Percentiles rank a stretch among this genome's conserved stretches.
Evolutionary conservation across 2,888 invertebrate genomes (phyloP).

Genomic region (Phengaris arion): DNA sequence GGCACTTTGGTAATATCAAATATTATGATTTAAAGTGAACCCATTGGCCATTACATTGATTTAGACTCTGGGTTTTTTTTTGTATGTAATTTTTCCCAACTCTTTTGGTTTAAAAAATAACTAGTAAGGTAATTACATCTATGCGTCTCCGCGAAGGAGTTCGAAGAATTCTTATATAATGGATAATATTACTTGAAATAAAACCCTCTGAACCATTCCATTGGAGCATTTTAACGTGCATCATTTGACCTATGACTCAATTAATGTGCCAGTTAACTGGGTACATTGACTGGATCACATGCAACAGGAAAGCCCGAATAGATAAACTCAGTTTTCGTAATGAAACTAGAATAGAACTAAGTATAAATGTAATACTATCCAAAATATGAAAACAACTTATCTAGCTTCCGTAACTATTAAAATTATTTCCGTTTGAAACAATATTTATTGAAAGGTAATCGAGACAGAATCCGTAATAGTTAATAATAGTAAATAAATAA

Average conservation of each 20-base stretch:
- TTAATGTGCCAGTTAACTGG: conserved; percentile 25
- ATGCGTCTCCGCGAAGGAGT: too few relatives aligned
- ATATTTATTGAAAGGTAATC: not conserved
- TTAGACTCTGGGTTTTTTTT: too few relatives aligned
- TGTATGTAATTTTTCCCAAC: too few relatives aligned
- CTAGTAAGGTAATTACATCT: too few relatives aligned
- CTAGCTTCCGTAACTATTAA: not conserved
- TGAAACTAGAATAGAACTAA: not conserved
- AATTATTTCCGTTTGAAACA: not conserved
- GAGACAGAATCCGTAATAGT: not conserved
- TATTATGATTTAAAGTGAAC: too few relatives aligned
- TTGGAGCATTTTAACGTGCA: conserved; percentile 3
- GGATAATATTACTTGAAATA: not conserved
- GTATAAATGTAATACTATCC: not conserved
- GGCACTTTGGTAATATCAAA: too few relatives aligned
- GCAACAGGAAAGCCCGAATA: conserved; percentile 26
- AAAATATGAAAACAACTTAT: not conserved
- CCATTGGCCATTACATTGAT: too few relatives aligned
- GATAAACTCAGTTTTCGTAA: conserved; percentile 1
- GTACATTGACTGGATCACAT: conserved; percentile 16
- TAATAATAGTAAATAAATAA: not conserved
- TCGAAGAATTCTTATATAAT: too few relatives aligned
- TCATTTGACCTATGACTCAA: conserved; percentile 26
- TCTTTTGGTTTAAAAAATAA: too few relatives aligned
- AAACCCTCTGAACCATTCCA: not conserved